These are phyloP conservation scores for Stylophora pistillata DNA, from an alignment of 64 coral and sea anemone genomes.

Conservation along the genomic window DNA sequence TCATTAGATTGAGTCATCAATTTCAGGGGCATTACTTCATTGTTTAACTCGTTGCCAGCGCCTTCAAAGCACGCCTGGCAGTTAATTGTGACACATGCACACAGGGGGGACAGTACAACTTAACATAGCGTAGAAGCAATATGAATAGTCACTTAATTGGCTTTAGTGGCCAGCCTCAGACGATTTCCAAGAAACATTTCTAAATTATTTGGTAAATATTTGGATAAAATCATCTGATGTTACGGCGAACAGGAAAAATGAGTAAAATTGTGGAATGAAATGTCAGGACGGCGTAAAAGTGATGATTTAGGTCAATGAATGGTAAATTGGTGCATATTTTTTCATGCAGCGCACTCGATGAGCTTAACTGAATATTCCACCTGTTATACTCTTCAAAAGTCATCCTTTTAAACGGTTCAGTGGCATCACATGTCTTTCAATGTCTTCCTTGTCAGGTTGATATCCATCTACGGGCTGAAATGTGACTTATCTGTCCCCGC, in stretches of 20 bases:
- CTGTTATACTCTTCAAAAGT: slow-evolving; percentile 23
- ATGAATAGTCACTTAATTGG: background rate
- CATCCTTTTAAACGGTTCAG: slow-evolving; percentile 2
- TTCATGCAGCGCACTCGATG: background rate
- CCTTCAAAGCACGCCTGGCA: background rate
- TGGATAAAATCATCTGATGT: too few species aligned
- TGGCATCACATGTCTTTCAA: background rate
- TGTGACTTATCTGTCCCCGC: background rate
- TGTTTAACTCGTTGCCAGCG: background rate
- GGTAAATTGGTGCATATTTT: background rate
- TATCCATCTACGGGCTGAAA: background rate
- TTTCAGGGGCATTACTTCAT: slow-evolving; percentile 22
- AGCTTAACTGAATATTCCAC: background rate
- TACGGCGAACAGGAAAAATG: too few species aligned
- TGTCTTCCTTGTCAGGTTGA: background rate
- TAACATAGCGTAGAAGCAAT: background rate
- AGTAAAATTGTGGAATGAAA: too few species aligned
- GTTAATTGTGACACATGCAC: background rate
- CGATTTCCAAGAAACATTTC: too few species aligned
- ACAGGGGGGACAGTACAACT: background rate
- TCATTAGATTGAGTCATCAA: background rate
- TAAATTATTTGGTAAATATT: too few species aligned
- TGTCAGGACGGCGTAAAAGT: too few species aligned
- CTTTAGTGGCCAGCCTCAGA: too few species aligned
- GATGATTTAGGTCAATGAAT: too few species aligned